Percentiles rank a stretch among this genome's conserved stretches.
These are phyloP conservation scores for Acromyrmex charruanus DNA, from an alignment of 1,140 invertebrate genomes.

Conservation along the genomic window DNA sequence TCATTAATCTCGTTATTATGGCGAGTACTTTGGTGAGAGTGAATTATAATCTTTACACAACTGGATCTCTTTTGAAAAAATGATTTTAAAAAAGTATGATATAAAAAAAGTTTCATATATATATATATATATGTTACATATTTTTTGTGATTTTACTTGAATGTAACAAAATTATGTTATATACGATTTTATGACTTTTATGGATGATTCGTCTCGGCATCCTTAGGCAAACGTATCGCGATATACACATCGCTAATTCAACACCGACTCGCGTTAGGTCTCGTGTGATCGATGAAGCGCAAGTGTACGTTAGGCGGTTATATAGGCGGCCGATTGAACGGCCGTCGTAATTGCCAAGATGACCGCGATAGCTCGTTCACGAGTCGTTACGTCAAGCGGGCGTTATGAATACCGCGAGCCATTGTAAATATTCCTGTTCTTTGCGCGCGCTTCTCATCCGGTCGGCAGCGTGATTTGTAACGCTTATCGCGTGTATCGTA, in stretches of 20 bases:
- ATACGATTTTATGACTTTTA: background rate
- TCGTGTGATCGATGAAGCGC: constrained; percentile 41
- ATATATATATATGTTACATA: too few species aligned
- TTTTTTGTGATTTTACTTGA: background rate
- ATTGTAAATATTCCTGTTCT: constrained; percentile 50
- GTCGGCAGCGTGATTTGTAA: constrained; percentile 53
- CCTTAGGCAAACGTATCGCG: background rate
- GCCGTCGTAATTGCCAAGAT: constrained; percentile 54
- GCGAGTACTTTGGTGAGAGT: background rate
- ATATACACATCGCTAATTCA: constrained; percentile 34
- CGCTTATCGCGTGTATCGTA: constrained; percentile 35
- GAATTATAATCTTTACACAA: background rate
- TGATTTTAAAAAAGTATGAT: background rate
- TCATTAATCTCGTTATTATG: constrained; percentile 36
- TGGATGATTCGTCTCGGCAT: constrained; percentile 4
- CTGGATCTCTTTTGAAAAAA: background rate
- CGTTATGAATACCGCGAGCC: constrained; percentile 55
- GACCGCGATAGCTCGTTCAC: constrained; percentile 49
- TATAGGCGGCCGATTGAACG: constrained; percentile 43
- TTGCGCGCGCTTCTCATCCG: constrained; percentile 10
- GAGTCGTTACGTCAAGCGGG: constrained; percentile 41
- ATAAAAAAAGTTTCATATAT: background rate
- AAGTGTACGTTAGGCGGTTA: constrained; percentile 43
- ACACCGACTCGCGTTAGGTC: constrained; percentile 23
- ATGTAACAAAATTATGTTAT: background rate